Evolutionary conservation across 2,113 vertebrate species (phyloP), one percentile per base, ranked within the genome.

Genomic region (Myotis davidii): DNA sequence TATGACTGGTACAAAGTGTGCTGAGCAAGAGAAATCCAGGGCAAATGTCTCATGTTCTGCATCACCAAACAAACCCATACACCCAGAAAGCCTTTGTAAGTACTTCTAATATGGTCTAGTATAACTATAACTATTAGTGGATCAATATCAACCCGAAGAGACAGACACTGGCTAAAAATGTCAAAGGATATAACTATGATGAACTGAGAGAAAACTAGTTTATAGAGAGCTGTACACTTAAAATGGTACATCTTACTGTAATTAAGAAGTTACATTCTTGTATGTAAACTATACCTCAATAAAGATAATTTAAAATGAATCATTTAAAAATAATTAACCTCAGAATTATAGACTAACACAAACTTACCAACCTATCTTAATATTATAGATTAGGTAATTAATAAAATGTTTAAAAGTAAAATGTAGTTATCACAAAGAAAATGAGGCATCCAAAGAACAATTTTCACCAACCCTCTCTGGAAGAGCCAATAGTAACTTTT

Each of bases 351-450:
- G 77, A 81, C 34, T 72, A 91, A 85, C 48, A 82, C 16, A 88
- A 77, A 91, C 34, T 70, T 85, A 81, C 74, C 67, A 67, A 13
- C 27, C 17, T 90, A 69, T 77, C 14, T 69, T 73, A 76, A 65
- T 79, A 88, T 88, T 83, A 82, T 25, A 85, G 48, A 74, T 59
- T 42, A 89, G 52, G 50, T 59, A 90, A 88, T 79, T 82, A 94
- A 90, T 85, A 77, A 93, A 95, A 96, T 86, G 42, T 87, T 94
- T 34, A 82, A 87, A 70, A 89, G 18, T 72, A 86, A 88, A 83
- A 86, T 78, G n/a, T 76, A 85, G 50, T 65, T 96, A 79, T 85
- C 59, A 95, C 87, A 45, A 90, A 48, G 65, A 94, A 97, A 96
- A 82, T 85, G 23, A 65, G 29, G 25, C 5, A 72, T 9, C 29